Base-by-base conservation (phyloP, 2,888 invertebrate species). In the Volucella zonaria region DNA sequence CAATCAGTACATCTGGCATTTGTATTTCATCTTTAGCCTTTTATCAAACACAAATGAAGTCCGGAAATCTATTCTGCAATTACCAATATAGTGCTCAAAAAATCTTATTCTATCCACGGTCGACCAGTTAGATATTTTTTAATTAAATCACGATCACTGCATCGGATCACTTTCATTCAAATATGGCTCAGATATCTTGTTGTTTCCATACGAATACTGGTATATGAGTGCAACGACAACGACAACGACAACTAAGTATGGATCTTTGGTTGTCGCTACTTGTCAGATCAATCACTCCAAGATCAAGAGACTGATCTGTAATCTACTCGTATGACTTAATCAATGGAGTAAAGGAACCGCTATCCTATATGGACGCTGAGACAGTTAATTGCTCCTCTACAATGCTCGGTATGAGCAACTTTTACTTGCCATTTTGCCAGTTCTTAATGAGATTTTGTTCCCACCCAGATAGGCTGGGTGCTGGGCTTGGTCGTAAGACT, bases 291-390 rank as follows among this genome's bases (percentile, higher is more conserved):
- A 73, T 67, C 67, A 58, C 62, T 62, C 67, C 58, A 74, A 66
- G 49, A 49, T 56, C 62, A 74, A 66, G 49, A 54, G 67, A 67
- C 73, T 62, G 82, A 68, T 79, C 74, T 31, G 1, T 49, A 66
- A 71, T 79, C 79, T 66, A n/a, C n/a, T n/a, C n/a, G n/a, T n/a
- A 61, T 79, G 70, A 79, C 64, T 79, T 79, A 83, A 83, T 78
- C 68, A 73, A 40, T 64, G 78, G 51, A 75, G 23, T 59, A 45
- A 12, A 40, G 43, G 8, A n/a, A 38, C 18, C 15, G 51, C 56
- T 18, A 43, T 11, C 31, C 42, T 6, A 18, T 66, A 31, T 43
- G 18, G 47, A 59, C 12, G 47, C 31, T 31, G 31, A 31, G 31
- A 31, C 23, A 3, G 66, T 38, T 67, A 77, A 77, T 82, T 77